phyloP scores from a whole-genome alignment of 2,113 vertebrate genomes.

The Megaceryle torquata region DNA sequence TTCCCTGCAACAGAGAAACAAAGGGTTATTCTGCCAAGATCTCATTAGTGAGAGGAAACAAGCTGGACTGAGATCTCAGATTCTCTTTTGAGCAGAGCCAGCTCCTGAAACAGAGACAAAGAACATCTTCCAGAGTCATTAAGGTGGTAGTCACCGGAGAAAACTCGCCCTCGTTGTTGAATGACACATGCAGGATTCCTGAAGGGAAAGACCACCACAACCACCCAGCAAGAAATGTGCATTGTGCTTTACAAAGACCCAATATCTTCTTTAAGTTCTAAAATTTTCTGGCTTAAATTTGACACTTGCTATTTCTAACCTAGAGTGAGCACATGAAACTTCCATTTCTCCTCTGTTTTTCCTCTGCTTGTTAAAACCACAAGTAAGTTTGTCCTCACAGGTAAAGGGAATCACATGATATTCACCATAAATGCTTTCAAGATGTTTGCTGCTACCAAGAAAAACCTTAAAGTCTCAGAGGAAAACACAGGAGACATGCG shows the following conservation, averaged over 20 bases:
- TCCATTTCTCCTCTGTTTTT: not conserved
- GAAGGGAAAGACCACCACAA: not conserved
- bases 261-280: not conserved
- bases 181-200: fast-evolving
- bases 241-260: not conserved
- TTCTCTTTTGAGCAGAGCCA: not conserved
- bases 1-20: slow-evolving; percentile 64
- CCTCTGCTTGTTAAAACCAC: not conserved
- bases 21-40: not conserved
- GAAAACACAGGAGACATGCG: not conserved
- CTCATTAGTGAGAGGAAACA: not conserved
- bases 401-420: not conserved
- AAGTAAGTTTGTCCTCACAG: not conserved
- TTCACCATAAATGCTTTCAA: not conserved
- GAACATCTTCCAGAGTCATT: not conserved
- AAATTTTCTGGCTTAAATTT: not conserved
- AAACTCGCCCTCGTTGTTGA: not conserved
- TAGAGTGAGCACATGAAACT: not conserved
- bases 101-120: not conserved
- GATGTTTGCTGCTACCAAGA: not conserved
- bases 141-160: not conserved
- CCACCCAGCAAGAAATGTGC: not conserved
- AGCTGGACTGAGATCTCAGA: not conserved
- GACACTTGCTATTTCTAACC: not conserved
- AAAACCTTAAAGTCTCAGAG: not conserved